Conservation (phyloP, 2,113 vertebrate genomes). For the Salvelinus alpinus region DNA sequence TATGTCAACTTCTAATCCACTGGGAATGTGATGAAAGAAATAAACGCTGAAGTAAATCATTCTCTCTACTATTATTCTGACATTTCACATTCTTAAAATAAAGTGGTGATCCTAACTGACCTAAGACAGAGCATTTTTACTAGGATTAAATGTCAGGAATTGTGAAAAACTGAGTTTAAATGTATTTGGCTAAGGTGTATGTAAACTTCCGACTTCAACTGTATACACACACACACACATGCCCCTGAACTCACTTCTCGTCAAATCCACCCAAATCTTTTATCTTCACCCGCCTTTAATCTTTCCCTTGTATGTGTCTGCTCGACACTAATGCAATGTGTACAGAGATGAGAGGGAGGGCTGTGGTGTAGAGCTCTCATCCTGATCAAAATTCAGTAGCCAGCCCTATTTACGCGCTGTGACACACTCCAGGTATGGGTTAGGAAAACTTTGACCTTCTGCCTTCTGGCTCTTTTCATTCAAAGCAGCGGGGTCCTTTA, state of each 20-base stretch:
- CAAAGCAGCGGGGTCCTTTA: not conserved
- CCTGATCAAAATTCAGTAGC: conserved; percentile 62
- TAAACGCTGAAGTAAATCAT: too few relatives aligned
- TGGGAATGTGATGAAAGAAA: too few relatives aligned
- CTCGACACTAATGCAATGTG: conserved; percentile 50
- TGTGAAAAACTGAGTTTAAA: too few relatives aligned
- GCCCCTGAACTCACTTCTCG: conserved; percentile 21
- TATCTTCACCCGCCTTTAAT: conserved; percentile 56
- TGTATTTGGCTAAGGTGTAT: too few relatives aligned
- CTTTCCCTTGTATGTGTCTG: conserved; percentile 42
- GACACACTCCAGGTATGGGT: conserved; percentile 46
- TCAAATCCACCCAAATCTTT: conserved; percentile 44
- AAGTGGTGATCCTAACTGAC: too few relatives aligned
- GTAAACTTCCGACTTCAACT: too few relatives aligned
- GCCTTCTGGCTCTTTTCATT: conserved; percentile 52
- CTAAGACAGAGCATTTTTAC: too few relatives aligned
- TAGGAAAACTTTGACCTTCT: conserved; percentile 56
- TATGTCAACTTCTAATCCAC: too few relatives aligned
- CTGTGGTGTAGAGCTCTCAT: conserved; percentile 3
- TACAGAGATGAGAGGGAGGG: not conserved
- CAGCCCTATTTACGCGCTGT: conserved; percentile 17
- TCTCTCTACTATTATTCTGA: too few relatives aligned
- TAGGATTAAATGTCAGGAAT: too few relatives aligned
- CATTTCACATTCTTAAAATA: too few relatives aligned
- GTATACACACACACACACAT: conserved; percentile 30